Percentiles rank a stretch among this genome's conserved stretches.
Evolutionary conservation across 2,888 invertebrate genomes (phyloP).

Genomic region (Catocala fraxini): DNA sequence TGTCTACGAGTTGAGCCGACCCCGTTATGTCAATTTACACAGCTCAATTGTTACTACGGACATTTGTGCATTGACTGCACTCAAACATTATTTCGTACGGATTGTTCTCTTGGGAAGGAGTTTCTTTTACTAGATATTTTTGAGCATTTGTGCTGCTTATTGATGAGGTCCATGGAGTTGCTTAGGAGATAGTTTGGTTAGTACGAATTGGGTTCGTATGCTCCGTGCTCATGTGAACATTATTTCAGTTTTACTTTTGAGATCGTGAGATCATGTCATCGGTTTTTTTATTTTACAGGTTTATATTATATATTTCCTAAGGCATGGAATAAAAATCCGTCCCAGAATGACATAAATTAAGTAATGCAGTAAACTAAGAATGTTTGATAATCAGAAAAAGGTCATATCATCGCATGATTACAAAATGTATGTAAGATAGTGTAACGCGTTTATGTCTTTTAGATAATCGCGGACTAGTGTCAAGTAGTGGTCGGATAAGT

Average conservation of each 20-base stretch:
- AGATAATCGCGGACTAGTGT: not conserved
- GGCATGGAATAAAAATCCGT: no score
- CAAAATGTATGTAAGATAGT: not conserved
- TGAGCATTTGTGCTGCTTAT: not conserved
- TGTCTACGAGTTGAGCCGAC: conserved; percentile 65
- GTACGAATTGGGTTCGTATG: no score
- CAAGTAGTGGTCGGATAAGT: no score
- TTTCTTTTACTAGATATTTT: not conserved
- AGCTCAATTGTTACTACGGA: conserved; percentile 38
- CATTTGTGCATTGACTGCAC: conserved; percentile 37
- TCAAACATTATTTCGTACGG: not conserved
- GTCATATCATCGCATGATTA: not conserved
- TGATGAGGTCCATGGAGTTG: not conserved
- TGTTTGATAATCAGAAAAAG: no score
- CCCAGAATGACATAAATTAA: no score
- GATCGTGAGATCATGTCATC: no score
- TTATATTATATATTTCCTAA: no score
- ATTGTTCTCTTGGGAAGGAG: not conserved
- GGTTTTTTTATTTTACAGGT: no score
- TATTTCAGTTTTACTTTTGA: no score
- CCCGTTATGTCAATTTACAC: conserved; percentile 63
- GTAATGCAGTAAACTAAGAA: no score
- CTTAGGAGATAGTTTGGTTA: not conserved
- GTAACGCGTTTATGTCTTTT: conserved; percentile 2
- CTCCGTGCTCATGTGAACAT: no score